Percentiles rank a stretch among this genome's conserved stretches.
These are phyloP conservation scores for Sylvilagus bachmani DNA, from an alignment of 2,113 vertebrate species.

Conservation along the genomic window DNA sequence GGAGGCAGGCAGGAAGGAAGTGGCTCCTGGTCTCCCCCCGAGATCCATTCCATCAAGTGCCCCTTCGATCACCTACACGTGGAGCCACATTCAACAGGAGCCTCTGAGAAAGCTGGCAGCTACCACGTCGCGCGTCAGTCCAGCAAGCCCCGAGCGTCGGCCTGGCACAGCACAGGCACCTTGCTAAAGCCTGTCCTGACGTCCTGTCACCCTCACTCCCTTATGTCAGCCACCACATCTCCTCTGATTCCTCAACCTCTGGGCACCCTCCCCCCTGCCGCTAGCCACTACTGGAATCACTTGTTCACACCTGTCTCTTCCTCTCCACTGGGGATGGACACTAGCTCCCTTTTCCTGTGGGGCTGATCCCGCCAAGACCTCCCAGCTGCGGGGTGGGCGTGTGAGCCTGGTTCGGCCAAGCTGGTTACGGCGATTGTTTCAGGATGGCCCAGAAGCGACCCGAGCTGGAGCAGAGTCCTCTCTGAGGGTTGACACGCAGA, in stretches of 20 bases:
- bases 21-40: not conserved
- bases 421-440: not conserved
- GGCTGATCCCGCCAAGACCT: not conserved
- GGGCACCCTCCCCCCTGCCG: not conserved
- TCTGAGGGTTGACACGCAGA: not conserved
- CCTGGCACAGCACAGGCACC: not conserved
- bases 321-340: not conserved
- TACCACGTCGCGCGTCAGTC: not conserved
- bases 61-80: not conserved
- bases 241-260: not conserved
- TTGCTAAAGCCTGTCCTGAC: not conserved
- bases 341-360: not conserved
- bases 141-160: not conserved
- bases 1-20: constrained; percentile 24
- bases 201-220: too few species aligned
- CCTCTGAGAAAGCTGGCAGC: not conserved
- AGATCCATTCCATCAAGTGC: not conserved
- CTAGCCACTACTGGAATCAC: not conserved
- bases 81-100: not conserved
- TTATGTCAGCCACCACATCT: not conserved
- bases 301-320: not conserved
- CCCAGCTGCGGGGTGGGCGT: not conserved
- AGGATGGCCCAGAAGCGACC: not conserved
- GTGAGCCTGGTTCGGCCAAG: not conserved
- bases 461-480: not conserved